Evolutionary conservation across 2,797 vertebrate species (phyloP).

Genomic region (Hephaestus fuliginosus): DNA sequence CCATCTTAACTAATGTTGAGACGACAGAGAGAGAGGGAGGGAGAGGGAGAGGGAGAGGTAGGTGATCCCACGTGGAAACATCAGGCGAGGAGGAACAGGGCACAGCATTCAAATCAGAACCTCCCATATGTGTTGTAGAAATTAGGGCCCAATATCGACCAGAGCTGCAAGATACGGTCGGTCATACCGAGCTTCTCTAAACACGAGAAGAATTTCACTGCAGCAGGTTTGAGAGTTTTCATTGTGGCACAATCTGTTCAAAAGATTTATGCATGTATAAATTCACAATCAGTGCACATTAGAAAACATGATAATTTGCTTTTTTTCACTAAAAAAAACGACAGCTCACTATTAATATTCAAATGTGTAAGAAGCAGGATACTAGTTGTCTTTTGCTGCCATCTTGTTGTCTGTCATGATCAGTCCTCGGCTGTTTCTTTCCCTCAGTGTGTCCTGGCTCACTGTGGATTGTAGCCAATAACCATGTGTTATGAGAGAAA

Average conservation of each 20-base stretch:
- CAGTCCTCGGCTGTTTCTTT: not conserved
- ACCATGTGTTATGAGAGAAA: not conserved
- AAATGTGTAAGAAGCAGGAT: not conserved
- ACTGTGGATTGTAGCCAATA: not conserved
- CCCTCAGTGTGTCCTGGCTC: not conserved
- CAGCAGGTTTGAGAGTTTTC: not conserved
- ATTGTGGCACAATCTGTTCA: not conserved
- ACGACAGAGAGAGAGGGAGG: slow-evolving; percentile 31
- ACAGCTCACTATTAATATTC: not conserved
- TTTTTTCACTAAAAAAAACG: not conserved
- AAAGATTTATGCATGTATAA: not conserved
- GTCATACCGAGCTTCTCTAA: too few relatives aligned
- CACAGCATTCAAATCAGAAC: slow-evolving; percentile 12
- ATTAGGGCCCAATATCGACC: not conserved
- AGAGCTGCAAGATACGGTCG: not conserved
- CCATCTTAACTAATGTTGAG: slow-evolving; percentile 76
- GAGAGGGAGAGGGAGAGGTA: not conserved
- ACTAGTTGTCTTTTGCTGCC: slow-evolving; percentile 44
- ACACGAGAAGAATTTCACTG: not conserved
- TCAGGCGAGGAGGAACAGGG: slow-evolving; percentile 10
- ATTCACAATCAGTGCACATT: not conserved
- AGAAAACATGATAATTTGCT: too few relatives aligned
- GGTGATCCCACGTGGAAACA: slow-evolving; percentile 21
- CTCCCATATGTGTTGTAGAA: slow-evolving; percentile 19
- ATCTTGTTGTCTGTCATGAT: slow-evolving; percentile 31